phyloP scores from a whole-genome alignment of 2,113 vertebrate genomes.

The Apeltes quadracus region DNA sequence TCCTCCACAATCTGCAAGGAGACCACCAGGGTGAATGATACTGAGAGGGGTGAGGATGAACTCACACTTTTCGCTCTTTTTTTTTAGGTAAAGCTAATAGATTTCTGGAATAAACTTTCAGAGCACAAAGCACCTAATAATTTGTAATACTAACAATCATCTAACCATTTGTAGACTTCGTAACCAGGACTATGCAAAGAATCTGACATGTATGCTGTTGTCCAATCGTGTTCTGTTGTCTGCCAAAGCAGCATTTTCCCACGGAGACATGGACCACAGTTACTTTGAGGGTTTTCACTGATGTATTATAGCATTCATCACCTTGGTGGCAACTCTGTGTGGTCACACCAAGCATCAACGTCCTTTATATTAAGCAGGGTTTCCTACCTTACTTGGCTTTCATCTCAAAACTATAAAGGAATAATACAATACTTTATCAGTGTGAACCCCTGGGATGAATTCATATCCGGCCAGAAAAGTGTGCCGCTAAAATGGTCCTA shows the following conservation, averaged over 20 bases:
- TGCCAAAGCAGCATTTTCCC: background rate
- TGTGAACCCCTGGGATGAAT: background rate
- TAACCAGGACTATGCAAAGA: background rate
- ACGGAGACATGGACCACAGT: background rate
- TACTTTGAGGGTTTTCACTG: too few relatives aligned
- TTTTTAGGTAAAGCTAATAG: background rate
- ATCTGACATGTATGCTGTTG: background rate
- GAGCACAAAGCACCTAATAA: background rate
- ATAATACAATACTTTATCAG: background rate
- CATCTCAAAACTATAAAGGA: background rate
- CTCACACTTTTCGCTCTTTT: background rate
- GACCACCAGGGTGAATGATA: background rate
- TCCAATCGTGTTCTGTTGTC: background rate
- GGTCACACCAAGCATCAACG: background rate
- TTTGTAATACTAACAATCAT: background rate
- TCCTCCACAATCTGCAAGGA: constrained; percentile 90
- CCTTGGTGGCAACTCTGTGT: background rate
- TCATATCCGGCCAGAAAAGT: background rate
- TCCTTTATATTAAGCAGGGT: background rate
- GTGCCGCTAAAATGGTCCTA: background rate
- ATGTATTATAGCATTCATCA: background rate
- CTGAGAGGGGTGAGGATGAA: background rate
- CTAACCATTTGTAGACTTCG: background rate
- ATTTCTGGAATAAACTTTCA: background rate
- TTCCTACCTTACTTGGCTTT: background rate